Conservation (phyloP, 2,888 invertebrate species). For the Liposcelis brunnea region DNA sequence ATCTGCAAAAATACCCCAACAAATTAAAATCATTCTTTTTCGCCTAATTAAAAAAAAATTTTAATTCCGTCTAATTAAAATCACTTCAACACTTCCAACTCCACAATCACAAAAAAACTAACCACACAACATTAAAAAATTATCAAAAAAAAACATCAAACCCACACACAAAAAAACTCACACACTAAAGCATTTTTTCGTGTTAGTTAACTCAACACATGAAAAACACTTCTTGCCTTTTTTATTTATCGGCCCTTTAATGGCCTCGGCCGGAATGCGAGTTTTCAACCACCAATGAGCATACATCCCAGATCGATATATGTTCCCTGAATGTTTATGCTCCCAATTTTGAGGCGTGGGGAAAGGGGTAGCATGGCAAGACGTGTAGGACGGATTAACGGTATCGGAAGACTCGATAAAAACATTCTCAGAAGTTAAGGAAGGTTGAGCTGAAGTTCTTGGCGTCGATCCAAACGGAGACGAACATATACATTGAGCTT, state of each 20-base stretch:
- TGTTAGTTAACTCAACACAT: neutral
- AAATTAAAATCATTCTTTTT: conserved; percentile 13
- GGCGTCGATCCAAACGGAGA: conserved; percentile 59
- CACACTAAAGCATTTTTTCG: neutral
- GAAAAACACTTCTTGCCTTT: neutral
- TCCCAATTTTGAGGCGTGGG: conserved; percentile 31
- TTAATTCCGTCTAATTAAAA: too few relatives aligned
- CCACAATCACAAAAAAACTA: too few relatives aligned
- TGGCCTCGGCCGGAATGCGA: conserved; percentile 42
- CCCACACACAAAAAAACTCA: conserved; percentile 4
- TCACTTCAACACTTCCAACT: too few relatives aligned
- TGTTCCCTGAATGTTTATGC: conserved; percentile 30
- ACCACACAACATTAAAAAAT: too few relatives aligned
- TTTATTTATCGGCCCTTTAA: neutral
- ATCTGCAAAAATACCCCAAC: conserved; percentile 8
- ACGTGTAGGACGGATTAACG: conserved; percentile 33
- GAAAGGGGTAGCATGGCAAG: conserved; percentile 27
- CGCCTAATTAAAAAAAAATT: conserved; percentile 8
- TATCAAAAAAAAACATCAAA: too few relatives aligned
- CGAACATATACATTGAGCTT: conserved; percentile 47
- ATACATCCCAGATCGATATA: conserved; percentile 69
- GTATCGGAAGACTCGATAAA: conserved; percentile 34
- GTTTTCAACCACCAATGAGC: conserved; percentile 91
- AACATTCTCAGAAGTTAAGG: conserved; percentile 36
- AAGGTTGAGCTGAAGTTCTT: conserved; percentile 42